Conservation (phyloP, 2,113 vertebrate genomes). For the Ciconia stormi region DNA sequence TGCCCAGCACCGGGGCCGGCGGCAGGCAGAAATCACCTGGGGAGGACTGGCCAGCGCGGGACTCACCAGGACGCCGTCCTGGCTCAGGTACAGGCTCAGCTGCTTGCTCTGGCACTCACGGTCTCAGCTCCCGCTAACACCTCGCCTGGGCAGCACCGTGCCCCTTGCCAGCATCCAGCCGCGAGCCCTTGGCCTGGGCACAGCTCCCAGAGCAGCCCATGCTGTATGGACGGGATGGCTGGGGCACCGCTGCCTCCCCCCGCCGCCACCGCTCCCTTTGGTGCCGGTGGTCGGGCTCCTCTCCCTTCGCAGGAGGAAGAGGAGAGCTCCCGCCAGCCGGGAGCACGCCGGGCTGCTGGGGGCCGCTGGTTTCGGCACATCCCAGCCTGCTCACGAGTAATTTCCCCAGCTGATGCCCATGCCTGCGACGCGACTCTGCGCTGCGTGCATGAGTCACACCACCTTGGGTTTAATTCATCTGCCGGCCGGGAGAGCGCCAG, state of each 20-base stretch:
- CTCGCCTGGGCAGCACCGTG: accelerated
- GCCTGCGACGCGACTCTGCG: accelerated
- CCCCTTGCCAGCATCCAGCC: neutral
- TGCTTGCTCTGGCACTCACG: neutral
- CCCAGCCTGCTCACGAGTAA: neutral
- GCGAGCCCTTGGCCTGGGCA: neutral
- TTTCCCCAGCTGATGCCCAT: neutral
- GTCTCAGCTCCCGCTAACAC: accelerated
- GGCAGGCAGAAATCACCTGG: neutral
- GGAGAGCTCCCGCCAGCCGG: neutral
- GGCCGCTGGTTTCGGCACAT: neutral
- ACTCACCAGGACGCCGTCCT: neutral
- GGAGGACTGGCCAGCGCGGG: neutral
- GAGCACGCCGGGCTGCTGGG: neutral
- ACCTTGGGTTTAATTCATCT: neutral
- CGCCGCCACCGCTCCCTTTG: accelerated
- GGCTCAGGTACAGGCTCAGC: neutral
- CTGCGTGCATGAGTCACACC: neutral
- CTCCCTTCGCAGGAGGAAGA: neutral
- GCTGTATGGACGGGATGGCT: accelerated
- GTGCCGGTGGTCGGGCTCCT: accelerated
- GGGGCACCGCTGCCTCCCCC: neutral
- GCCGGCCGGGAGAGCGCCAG: neutral
- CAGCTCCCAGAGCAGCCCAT: accelerated
- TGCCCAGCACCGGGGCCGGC: neutral